These are phyloP conservation scores for Montifringilla adamsi DNA, from an alignment of 2,113 vertebrate genomes.

Conservation along the genomic window DNA sequence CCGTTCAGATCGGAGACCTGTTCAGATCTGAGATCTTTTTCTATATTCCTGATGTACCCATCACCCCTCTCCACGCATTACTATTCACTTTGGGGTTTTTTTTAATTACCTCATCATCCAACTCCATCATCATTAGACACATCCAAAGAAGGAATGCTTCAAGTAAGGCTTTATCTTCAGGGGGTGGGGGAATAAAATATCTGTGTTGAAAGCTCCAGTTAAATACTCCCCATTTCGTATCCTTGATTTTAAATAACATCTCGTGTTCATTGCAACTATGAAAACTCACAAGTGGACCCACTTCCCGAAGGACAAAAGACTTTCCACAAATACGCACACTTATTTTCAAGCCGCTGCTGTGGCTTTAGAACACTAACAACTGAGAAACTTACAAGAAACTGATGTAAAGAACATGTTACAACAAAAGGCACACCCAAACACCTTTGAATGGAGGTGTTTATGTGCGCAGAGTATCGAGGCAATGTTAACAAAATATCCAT, in stretches of 20 bases:
- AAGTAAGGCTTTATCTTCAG: neutral
- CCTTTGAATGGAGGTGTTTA: neutral
- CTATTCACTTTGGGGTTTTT: neutral
- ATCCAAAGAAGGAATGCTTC: neutral
- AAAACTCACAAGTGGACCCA: slow-evolving; percentile 2
- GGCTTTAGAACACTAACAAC: neutral
- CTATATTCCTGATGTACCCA: neutral
- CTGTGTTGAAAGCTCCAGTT: neutral
- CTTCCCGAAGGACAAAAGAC: neutral
- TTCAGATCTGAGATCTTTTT: neutral
- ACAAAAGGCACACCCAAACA: neutral
- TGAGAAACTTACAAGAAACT: neutral
- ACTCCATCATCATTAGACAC: neutral
- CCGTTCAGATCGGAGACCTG: neutral
- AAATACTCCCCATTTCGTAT: neutral
- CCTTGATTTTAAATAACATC: slow-evolving; percentile 48
- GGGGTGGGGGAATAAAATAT: neutral
- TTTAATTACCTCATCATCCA: neutral
- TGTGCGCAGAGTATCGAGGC: neutral
- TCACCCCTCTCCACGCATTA: neutral
- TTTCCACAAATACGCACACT: rapidly evolving
- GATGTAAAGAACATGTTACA: neutral
- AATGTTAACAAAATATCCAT: neutral
- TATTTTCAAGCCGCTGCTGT: neutral
- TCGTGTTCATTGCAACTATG: slow-evolving; percentile 1